Conservation (phyloP, 2,888 invertebrate genomes). For the Polydrusus cervinus region DNA sequence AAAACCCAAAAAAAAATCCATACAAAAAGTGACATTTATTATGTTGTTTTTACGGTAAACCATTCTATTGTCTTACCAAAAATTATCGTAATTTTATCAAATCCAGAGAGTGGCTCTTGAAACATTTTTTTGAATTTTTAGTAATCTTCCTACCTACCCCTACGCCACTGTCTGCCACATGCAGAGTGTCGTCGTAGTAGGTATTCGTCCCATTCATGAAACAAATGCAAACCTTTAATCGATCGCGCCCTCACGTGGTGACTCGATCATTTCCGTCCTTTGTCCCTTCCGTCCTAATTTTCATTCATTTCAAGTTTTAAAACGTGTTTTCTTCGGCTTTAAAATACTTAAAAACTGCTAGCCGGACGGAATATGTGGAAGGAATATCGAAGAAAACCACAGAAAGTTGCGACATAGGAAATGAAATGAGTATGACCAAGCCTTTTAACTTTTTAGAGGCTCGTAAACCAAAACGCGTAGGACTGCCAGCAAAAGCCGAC, state of each 20-base stretch:
- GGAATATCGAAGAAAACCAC: slow-evolving; percentile 32
- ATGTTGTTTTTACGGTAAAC: too few species aligned
- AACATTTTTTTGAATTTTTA: neutral
- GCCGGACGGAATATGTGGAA: slow-evolving; percentile 9
- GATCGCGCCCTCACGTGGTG: slow-evolving; percentile 41
- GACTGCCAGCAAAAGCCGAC: slow-evolving; percentile 37
- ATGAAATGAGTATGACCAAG: slow-evolving; percentile 37
- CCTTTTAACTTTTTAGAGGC: slow-evolving; percentile 50
- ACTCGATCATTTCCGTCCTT: slow-evolving; percentile 40
- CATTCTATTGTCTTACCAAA: too few species aligned
- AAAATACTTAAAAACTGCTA: slow-evolving; percentile 22
- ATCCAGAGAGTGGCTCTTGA: too few species aligned
- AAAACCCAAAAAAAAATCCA: too few species aligned
- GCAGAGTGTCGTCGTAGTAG: slow-evolving; percentile 49
- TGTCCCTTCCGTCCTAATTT: slow-evolving; percentile 28
- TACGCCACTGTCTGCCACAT: slow-evolving; percentile 53
- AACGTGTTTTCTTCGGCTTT: slow-evolving; percentile 6
- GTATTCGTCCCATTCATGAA: slow-evolving; percentile 46
- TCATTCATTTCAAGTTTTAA: neutral
- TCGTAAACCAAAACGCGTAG: slow-evolving; percentile 49
- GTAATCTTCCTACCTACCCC: slow-evolving; percentile 44
- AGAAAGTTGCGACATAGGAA: slow-evolving; percentile 51
- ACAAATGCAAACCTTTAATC: slow-evolving; percentile 51
- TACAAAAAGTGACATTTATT: too few species aligned
- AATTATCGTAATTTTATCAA: too few species aligned